These are phyloP conservation scores for Lomographa bimaculata DNA, from an alignment of 2,888 invertebrate genomes.

Conservation along the genomic window DNA sequence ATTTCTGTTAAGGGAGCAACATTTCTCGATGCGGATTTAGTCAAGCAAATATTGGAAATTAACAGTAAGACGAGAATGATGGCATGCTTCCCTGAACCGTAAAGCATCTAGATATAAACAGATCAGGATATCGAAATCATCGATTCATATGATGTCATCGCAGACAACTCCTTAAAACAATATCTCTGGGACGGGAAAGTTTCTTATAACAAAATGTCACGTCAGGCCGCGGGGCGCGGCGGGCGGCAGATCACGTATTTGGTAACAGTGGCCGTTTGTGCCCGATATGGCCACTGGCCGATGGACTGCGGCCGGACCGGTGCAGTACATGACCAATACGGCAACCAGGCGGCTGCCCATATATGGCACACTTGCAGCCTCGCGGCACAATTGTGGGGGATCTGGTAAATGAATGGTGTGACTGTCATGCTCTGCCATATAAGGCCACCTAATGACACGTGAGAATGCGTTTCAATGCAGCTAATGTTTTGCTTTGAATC, in stretches of 20 bases:
- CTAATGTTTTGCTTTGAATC: constrained; percentile 12
- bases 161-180: constrained; percentile 1
- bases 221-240: constrained; percentile 31
- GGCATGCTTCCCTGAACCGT: no score
- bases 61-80: no score
- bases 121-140: constrained; percentile 6
- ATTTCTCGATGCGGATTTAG: no score
- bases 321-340: constrained; percentile 4
- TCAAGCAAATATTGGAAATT: no score
- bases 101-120: no score
- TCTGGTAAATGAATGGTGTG: constrained; percentile 49
- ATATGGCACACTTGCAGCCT: constrained; percentile 39
- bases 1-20: no score
- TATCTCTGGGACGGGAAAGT: constrained; percentile 4
- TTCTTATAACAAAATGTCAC: constrained; percentile 43
- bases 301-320: constrained; percentile 22
- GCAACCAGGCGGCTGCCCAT: constrained; percentile 8
- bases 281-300: constrained; percentile 51
- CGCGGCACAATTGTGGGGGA: constrained; percentile 58
- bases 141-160: constrained; percentile 5
- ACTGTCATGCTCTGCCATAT: constrained; percentile 25
- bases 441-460: constrained; percentile 23
- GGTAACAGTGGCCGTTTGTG: constrained; percentile 55
- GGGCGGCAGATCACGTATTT: constrained; percentile 59
- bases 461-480: constrained; percentile 16